Conservation (phyloP, 1,140 invertebrate genomes). For the Hirudo medicinalis region DNA sequence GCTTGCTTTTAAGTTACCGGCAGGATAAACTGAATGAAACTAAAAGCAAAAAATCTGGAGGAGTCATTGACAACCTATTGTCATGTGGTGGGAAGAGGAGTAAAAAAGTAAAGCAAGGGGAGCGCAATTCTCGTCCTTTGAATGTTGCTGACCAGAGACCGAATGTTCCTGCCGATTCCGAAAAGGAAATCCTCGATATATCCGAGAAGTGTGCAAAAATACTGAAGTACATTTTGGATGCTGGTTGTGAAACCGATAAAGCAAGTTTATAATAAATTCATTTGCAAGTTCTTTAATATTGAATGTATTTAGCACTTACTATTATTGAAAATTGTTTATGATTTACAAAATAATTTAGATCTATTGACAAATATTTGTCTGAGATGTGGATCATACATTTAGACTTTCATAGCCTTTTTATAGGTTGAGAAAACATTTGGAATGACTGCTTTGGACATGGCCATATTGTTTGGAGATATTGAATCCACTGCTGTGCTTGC, state of each 20-base stretch:
- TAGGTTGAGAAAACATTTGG: constrained; percentile 23
- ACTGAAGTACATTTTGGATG: constrained; percentile 17
- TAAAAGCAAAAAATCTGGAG: constrained; percentile 14
- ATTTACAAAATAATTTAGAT: too few relatives aligned
- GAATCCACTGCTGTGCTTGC: constrained; percentile 22
- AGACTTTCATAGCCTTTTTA: background rate
- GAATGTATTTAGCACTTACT: background rate
- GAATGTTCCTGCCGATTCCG: constrained; percentile 3
- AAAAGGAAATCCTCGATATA: constrained; percentile 14
- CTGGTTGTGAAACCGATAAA: constrained; percentile 20
- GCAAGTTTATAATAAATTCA: background rate
- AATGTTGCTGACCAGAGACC: background rate
- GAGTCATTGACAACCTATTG: constrained; percentile 17
- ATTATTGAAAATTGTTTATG: background rate
- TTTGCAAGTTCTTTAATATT: background rate
- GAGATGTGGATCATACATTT: background rate
- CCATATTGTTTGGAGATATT: constrained; percentile 23
- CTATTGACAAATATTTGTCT: too few relatives aligned
- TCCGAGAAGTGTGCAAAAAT: constrained; percentile 21
- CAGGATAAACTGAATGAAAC: constrained; percentile 16
- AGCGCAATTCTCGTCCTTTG: background rate
- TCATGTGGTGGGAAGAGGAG: constrained; percentile 22
- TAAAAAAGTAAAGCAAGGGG: constrained; percentile 17
- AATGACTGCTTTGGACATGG: constrained; percentile 25
- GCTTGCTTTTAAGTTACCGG: background rate